phyloP scores from a whole-genome alignment of 2,797 vertebrate genomes.

The Eleutherodactylus coqui region DNA sequence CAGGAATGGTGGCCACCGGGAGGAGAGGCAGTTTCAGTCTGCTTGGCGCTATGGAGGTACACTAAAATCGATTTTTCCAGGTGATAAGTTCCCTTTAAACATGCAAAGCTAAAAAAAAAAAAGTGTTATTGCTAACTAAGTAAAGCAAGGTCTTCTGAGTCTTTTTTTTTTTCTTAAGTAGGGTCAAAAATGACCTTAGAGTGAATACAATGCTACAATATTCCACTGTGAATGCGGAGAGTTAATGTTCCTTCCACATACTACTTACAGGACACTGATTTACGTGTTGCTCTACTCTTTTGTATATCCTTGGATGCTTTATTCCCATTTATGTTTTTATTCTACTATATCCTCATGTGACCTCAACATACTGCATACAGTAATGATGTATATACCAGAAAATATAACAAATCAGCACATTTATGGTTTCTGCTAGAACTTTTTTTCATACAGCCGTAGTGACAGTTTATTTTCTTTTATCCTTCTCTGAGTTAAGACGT shows the following conservation, averaged over 20 bases:
- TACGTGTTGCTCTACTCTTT: background rate
- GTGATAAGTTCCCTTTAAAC: too few species aligned
- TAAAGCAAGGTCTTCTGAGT: too few species aligned
- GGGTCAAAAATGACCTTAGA: too few species aligned
- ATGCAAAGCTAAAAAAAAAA: too few species aligned
- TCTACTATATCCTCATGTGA: background rate
- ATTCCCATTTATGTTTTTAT: background rate
- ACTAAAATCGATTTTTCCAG: too few species aligned
- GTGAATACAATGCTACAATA: too few species aligned
- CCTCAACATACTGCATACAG: background rate
- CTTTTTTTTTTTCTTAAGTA: too few species aligned
- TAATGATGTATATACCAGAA: background rate
- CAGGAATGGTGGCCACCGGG: too few species aligned
- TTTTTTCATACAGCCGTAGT: background rate
- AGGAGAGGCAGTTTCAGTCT: too few species aligned
- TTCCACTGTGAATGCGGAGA: background rate
- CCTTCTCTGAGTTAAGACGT: background rate
- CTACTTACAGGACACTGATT: background rate
- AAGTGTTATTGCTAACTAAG: too few species aligned
- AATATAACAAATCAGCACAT: background rate
- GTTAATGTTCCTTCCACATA: background rate
- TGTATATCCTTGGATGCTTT: background rate
- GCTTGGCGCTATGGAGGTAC: too few species aligned
- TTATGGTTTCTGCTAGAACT: background rate
- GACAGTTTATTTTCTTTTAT: background rate